A percentile compares a stretch with the other conserved stretches of the same genome.
Conservation (phyloP, 2,113 vertebrate species). For the Apus apus region DNA sequence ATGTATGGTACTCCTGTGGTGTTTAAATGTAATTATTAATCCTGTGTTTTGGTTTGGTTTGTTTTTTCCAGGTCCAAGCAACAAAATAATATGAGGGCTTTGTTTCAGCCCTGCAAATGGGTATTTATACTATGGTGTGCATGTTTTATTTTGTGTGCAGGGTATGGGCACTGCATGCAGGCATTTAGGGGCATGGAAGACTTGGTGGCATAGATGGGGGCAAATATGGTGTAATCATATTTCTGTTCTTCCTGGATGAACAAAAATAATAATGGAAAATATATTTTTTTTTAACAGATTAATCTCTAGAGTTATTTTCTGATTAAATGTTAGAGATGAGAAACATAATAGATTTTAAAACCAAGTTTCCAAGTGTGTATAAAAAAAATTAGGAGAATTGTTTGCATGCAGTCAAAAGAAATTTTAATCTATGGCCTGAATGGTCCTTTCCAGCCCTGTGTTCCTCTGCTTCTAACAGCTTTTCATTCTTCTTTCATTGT, state of each 20-base stretch:
- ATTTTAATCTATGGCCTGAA: background rate
- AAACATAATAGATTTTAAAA: background rate
- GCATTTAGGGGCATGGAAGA: background rate
- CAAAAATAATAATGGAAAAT: background rate
- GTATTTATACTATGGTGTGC: background rate
- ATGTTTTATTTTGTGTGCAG: background rate
- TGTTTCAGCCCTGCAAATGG: background rate
- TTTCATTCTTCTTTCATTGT: background rate
- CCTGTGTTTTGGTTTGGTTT: fast-evolving
- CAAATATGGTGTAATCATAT: background rate
- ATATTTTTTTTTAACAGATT: no score
- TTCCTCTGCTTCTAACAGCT: background rate
- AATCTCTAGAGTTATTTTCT: background rate
- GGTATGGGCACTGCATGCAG: background rate
- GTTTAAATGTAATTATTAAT: background rate
- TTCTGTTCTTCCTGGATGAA: background rate
- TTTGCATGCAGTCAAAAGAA: background rate
- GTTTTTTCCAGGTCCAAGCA: background rate
- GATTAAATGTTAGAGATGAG: background rate
- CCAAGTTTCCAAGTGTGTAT: background rate
- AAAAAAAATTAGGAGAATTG: background rate
- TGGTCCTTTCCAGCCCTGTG: background rate
- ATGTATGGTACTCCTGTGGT: background rate
- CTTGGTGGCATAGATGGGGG: background rate
- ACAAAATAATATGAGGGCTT: background rate